phyloP scores from a whole-genome alignment of 2,113 vertebrate species.

The Chroicocephalus ridibundus region DNA sequence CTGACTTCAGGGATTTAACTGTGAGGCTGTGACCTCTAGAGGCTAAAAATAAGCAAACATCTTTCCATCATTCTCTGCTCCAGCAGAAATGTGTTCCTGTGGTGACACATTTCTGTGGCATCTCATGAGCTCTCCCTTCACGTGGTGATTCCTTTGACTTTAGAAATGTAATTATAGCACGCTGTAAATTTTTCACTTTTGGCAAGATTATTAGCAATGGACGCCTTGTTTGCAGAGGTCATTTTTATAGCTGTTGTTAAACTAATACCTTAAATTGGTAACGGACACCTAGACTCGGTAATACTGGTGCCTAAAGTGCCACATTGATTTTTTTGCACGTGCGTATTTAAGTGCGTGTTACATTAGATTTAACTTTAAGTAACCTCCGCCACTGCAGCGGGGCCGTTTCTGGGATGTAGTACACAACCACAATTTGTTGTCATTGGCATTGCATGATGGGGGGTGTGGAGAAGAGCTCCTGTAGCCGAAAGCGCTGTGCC shows the following conservation, averaged over 20 bases:
- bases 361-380: conserved; percentile 1
- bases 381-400: background rate
- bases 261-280: background rate
- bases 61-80: conserved; percentile 18
- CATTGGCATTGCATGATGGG: background rate
- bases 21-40: conserved; percentile 55
- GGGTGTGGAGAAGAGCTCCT: background rate
- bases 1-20: conserved; percentile 45
- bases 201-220: background rate
- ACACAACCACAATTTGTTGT: background rate
- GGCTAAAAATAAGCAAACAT: conserved; percentile 54
- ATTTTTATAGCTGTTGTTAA: background rate
- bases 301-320: background rate
- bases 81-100: background rate
- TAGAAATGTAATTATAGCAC: background rate
- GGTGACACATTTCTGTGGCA: background rate
- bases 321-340: background rate
- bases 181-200: background rate
- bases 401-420: background rate
- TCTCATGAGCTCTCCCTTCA: background rate
- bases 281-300: background rate
- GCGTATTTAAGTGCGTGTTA: background rate
- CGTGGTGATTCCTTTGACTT: background rate
- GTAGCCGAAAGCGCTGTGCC: background rate
- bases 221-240: background rate